phyloP scores from a whole-genome alignment of 2,113 vertebrate genomes.

The Gymnocephalus cernua region DNA sequence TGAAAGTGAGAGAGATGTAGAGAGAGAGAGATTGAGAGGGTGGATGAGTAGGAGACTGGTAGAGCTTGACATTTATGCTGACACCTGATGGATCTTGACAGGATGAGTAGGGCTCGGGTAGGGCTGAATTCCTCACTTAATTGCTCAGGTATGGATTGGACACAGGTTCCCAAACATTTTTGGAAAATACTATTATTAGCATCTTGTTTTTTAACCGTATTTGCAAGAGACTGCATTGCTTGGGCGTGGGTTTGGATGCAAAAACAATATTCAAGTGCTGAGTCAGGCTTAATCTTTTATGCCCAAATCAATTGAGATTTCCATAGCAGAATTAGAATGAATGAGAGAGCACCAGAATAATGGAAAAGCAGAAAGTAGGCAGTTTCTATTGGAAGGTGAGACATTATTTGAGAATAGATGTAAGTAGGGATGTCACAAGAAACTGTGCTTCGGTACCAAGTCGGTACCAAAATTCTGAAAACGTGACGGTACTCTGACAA shows the following conservation, averaged over 20 bases:
- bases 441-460: too few relatives aligned
- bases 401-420: constrained; percentile 49
- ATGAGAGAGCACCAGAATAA: constrained; percentile 53
- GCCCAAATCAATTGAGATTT: constrained; percentile 72
- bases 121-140: constrained; percentile 56
- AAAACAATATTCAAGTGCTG: constrained; percentile 57
- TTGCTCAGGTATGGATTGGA: constrained; percentile 51
- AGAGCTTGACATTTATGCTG: constrained; percentile 79
- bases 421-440: neutral
- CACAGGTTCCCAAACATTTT: constrained; percentile 39
- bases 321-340: constrained; percentile 65
- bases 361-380: constrained; percentile 55
- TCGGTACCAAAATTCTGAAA: too few relatives aligned
- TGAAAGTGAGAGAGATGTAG: constrained; percentile 74
- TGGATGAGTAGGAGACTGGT: constrained; percentile 63
- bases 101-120: constrained; percentile 44
- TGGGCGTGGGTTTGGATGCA: constrained; percentile 27
- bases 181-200: constrained; percentile 38
- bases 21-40: constrained; percentile 59
- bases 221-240: constrained; percentile 45
- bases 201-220: constrained; percentile 37
- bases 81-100: constrained; percentile 72
- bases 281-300: constrained; percentile 61
- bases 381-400: constrained; percentile 50
- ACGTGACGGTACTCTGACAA: too few relatives aligned